These are phyloP conservation scores for Chrysolina americana DNA, from an alignment of 2,888 invertebrate species.

Conservation along the genomic window DNA sequence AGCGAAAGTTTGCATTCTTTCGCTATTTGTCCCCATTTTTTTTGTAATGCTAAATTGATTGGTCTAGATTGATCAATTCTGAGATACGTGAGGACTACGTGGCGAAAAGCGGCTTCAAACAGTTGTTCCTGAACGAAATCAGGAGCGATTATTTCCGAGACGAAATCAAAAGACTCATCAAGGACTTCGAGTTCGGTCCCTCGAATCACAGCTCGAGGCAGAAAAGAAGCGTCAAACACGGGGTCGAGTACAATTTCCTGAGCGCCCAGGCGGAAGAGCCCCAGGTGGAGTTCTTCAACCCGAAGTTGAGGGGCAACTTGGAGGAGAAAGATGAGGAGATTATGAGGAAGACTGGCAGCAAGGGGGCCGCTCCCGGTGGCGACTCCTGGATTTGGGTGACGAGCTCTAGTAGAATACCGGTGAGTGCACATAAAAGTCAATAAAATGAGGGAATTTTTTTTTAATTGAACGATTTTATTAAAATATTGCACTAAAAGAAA, in stretches of 20 bases:
- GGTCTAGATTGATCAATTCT: conserved; percentile 65
- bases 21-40: too few relatives aligned
- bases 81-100: conserved; percentile 66
- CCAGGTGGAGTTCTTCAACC: conserved; percentile 82
- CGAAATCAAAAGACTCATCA: conserved; percentile 61
- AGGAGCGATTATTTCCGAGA: conserved; percentile 58
- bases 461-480: too few relatives aligned
- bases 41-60: too few relatives aligned
- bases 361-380: conserved; percentile 80
- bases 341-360: conserved; percentile 72
- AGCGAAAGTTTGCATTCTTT: too few relatives aligned
- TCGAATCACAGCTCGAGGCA: conserved; percentile 34
- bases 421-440: too few relatives aligned
- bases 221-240: conserved; percentile 46
- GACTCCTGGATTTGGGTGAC: conserved; percentile 91
- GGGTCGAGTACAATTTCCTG: conserved; percentile 59
- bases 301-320: conserved; percentile 77
- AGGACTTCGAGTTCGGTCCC: conserved; percentile 50
- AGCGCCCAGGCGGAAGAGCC: conserved; percentile 67
- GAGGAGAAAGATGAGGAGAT: conserved; percentile 66
- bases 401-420: conserved; percentile 89
- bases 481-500: too few relatives aligned
- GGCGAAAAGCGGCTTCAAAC: conserved; percentile 61
- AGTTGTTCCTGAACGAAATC: conserved; percentile 61
- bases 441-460: too few relatives aligned